Base-by-base conservation (phyloP, 2,888 invertebrate species). In the Drosophila quinaria region DNA sequence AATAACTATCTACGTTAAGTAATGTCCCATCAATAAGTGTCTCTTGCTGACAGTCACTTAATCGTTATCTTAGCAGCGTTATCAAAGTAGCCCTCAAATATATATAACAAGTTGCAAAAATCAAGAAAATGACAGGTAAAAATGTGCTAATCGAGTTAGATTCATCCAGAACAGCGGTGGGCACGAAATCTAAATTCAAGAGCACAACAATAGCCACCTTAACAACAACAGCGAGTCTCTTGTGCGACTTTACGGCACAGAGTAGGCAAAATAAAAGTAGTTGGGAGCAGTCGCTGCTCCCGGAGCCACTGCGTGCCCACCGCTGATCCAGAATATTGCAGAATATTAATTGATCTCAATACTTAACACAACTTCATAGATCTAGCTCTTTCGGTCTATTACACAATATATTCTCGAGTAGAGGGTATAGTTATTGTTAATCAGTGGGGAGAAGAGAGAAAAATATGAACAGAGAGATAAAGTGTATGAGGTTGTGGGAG, bases 1-100 rank as follows among this genome's bases (percentile, higher is more conserved):
- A 56, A 61, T 49, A 52, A 47, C 22, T 78, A 78, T 74, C 68
- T 68, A 25, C 19, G 2, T 19, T 19, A 60, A 42, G 50, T 52
- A 69, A 46, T 70, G 65, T 61, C 55, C 71, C 65, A 81, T 81
- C 84, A 69, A 81, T 78, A 81, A 87, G 79, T 84, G 81, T 70
- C 85, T 71, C 50, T 15, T 1, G 29, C 63, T 65, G 60, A 22
- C 72, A 67, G 60, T 31, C 70, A 79, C 85, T 81, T 76, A 64
- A 87, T 85, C 82, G n/a, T n/a, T n/a, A n/a, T n/a, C n/a, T n/a
- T n/a, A 79, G 51, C 25, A 13, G 25, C 22, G 50, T 81, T 85
- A 85, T 85, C 86, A 52, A 29, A 19, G 17, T 46, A 31, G 47
- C 11, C 25, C 8, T 33, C 13, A 58, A 29, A 10, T 25, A 25